Percentiles rank a stretch among this genome's conserved stretches.
phyloP scores from a whole-genome alignment of 2,888 invertebrate species.

The Trypoxylon attenuatum region DNA sequence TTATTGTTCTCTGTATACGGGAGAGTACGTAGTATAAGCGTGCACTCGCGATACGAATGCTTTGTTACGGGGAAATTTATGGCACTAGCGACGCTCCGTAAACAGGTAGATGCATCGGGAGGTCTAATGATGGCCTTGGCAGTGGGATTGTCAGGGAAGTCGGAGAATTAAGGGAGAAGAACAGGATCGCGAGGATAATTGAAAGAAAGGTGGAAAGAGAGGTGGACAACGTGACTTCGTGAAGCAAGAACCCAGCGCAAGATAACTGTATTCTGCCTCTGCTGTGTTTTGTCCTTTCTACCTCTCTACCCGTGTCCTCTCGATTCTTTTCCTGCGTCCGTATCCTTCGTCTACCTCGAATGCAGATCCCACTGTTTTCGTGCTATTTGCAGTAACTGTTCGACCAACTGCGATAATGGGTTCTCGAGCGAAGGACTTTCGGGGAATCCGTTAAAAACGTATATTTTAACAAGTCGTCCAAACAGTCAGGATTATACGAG shows the following conservation, averaged over 20 bases:
- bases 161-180: slow-evolving; percentile 38
- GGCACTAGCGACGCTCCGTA: too few relatives aligned
- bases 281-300: slow-evolving; percentile 50
- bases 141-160: slow-evolving; percentile 18
- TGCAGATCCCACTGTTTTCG: background rate
- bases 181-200: slow-evolving; percentile 27
- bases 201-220: slow-evolving; percentile 39
- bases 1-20: too few relatives aligned
- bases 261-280: slow-evolving; percentile 61
- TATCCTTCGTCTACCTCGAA: slow-evolving; percentile 14
- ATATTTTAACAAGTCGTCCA: background rate
- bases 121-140: slow-evolving; percentile 15
- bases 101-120: background rate
- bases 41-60: too few relatives aligned
- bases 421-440: background rate
- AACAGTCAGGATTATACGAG: background rate
- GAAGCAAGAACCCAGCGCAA: slow-evolving; percentile 50
- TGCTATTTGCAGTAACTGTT: slow-evolving; percentile 1
- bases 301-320: slow-evolving; percentile 25
- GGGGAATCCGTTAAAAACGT: background rate
- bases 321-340: slow-evolving; percentile 13
- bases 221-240: slow-evolving; percentile 23
- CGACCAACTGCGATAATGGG: slow-evolving; percentile 9
- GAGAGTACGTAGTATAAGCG: too few relatives aligned
- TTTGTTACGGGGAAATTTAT: too few relatives aligned